Evolutionary conservation across 2,888 invertebrate species (phyloP), one percentile per base, ranked within the genome.

Genomic region (Blastobasis lacticolella): DNA sequence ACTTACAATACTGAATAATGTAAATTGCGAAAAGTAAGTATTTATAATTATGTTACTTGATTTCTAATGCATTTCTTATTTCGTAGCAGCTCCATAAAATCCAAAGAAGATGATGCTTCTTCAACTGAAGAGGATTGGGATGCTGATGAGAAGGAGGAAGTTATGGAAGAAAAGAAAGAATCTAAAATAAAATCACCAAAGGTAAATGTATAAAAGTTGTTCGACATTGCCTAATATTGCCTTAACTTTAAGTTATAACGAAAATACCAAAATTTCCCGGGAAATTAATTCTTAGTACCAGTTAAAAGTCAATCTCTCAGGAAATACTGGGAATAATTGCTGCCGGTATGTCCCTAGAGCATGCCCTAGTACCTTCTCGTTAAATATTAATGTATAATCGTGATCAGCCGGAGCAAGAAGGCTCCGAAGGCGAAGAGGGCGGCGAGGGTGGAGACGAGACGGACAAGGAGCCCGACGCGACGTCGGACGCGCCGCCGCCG

Each of bases 381-480:
- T 23, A 23, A 23, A 23, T 23, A 23, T 23, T 23, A 23, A 23
- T 23, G 23, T 23, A 23, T 23, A 23, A 23, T 23, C 23, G 23
- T 23, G 3, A 23, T 23, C 23, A 71, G 64, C 64, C 67, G 43
- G 87, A 88, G 50, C 75, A 77, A 7, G 85, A 83, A 51, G 80
- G 73, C 46, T 85, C 85, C 7, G 88, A 81, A 45, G 82, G 79
- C 6, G 23, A 23, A 23, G 88, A 83, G 46, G 81, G 73, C n/a
- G 82, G 76, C 46, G 90, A 87, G 40, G 85, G 75, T 45, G 90
- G 88, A 49, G 87, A 86, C 53, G 85, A 88, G 57, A 89, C 90
- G 0, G 89, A 90, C 58, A 90, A 90, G 61, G 90, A 90, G 52
- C 87, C 88, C 7, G 90, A 89, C 58, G 82, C 77, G 0, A 81